These are phyloP conservation scores for Camelus dromedarius DNA, from an alignment of 2,113 vertebrate species.

Conservation along the genomic window DNA sequence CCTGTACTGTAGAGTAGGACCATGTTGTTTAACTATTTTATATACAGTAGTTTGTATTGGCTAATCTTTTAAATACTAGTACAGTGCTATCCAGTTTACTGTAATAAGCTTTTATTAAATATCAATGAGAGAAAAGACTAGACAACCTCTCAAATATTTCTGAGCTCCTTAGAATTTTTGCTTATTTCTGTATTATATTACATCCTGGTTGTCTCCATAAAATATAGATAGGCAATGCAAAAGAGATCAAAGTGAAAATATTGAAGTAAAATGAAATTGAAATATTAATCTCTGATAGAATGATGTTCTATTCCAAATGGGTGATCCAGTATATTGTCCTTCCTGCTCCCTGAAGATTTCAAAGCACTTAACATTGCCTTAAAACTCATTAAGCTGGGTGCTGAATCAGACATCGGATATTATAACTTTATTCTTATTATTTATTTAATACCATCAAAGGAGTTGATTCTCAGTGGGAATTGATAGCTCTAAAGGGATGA, in stretches of 20 bases:
- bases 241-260: constrained; percentile 24
- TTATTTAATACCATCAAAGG: constrained; percentile 74
- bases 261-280: constrained; percentile 49
- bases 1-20: too few relatives aligned
- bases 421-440: constrained; percentile 74
- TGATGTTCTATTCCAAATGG: neutral
- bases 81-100: neutral
- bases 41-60: too few relatives aligned
- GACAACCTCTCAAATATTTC: neutral
- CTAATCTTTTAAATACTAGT: neutral
- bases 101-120: neutral
- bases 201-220: neutral
- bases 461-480: constrained; percentile 66
- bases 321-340: neutral
- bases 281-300: constrained; percentile 50
- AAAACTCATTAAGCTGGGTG: constrained; percentile 70
- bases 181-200: constrained; percentile 32
- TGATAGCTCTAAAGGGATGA: constrained; percentile 50
- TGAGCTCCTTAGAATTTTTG: neutral
- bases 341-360: constrained; percentile 68
- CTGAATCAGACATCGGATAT: constrained; percentile 70
- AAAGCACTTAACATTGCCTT: constrained; percentile 76
- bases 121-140: neutral
- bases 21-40: too few relatives aligned
- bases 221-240: neutral